phyloP scores from a whole-genome alignment of 2,113 vertebrate species.

The Halcyon malimbica region DNA sequence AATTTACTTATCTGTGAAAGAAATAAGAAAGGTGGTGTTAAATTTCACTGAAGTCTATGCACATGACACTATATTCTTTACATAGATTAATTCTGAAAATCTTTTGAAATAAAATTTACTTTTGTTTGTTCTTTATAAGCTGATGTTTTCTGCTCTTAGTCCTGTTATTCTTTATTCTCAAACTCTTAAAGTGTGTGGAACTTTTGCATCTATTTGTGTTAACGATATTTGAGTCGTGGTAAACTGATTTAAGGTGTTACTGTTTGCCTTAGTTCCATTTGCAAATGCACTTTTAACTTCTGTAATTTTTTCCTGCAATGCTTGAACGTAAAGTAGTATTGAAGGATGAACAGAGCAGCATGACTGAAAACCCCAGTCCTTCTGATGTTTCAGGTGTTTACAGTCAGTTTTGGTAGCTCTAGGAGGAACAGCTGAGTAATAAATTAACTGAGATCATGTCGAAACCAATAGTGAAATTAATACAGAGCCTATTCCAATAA shows the following conservation, averaged over 20 bases:
- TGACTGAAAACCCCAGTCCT: background rate
- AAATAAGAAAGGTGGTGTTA: background rate
- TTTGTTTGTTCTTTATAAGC: background rate
- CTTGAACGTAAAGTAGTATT: background rate
- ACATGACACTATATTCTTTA: background rate
- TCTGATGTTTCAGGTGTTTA: background rate
- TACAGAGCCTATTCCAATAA: background rate
- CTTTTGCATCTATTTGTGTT: background rate
- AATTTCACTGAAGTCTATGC: background rate
- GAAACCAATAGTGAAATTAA: background rate
- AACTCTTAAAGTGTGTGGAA: background rate
- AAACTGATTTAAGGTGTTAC: background rate
- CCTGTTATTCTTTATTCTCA: background rate
- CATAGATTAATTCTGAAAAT: background rate
- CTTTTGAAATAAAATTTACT: background rate
- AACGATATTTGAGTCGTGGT: background rate
- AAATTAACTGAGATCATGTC: background rate
- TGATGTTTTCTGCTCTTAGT: background rate
- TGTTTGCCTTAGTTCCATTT: background rate
- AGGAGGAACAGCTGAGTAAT: background rate
- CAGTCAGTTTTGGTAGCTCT: background rate
- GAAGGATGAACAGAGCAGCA: background rate
- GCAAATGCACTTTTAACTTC: background rate
- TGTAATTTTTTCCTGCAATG: background rate
- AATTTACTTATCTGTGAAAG: background rate